Base-by-base conservation (phyloP, 2,888 invertebrate species). In the Amitus sp. region DNA sequence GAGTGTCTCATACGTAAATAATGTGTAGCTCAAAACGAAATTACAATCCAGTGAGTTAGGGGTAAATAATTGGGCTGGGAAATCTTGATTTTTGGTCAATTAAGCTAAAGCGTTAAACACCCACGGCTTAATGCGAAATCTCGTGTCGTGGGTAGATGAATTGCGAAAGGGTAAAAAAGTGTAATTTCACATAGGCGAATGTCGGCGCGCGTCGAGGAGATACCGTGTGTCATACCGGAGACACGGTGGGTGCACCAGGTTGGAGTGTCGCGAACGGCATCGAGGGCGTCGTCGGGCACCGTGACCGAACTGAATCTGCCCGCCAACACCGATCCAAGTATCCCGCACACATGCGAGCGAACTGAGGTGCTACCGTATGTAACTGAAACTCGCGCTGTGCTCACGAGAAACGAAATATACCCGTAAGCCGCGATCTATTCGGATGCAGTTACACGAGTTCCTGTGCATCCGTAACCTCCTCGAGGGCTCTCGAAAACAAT, bases 231-330 rank as follows among this genome's bases (percentile, higher is more conserved):
- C 71, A 65, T 61, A 69, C 73, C 75, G 81, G 80, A 81, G 76
- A 80, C 71, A 82, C 79, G 79, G 78, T 82, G 80, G 79, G 75
- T 82, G 78, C 73, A 60, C 65, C 71, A 58, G 66, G 66, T 68
- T 67, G 67, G 61, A 68, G 73, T 73, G 75, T 75, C 75, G 72
- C 71, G 70, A 62, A 54, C 62, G 47, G 55, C 68, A 63, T 69
- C 69, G 73, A 71, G 69, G 73, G 65, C 72, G 68, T 70, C 74
- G 74, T 71, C 75, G 74, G 69, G 65, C 60, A 78, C 75, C 78
- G 81, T 79, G 80, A 80, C 81, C 69, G 75, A 75, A 75, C 72
- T 71, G 73, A 76, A 77, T 78, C 74, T 77, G 69, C 68, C 72
- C 65, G 67, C 68, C 72, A 76, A 76, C 73, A 71, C 74, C 72